Evolutionary conservation across 2,888 invertebrate genomes (phyloP).

Genomic region (Seira ritae): DNA sequence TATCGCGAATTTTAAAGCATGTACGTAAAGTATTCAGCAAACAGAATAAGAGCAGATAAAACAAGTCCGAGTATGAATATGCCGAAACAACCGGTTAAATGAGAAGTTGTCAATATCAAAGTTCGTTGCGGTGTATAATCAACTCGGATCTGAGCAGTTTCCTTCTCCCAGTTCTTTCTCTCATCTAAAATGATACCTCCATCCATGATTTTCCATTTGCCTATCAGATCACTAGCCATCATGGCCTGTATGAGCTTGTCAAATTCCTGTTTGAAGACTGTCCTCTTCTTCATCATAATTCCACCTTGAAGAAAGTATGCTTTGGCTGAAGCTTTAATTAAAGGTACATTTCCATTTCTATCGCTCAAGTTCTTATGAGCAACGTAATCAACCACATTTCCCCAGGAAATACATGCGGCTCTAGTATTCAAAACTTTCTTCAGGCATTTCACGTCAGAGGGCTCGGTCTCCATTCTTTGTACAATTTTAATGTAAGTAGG

Average conservation of each 20-base stretch:
- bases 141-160: constrained; percentile 65
- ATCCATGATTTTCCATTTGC: constrained; percentile 46
- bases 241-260: constrained; percentile 25
- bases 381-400: constrained; percentile 34
- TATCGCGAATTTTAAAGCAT: too few species aligned
- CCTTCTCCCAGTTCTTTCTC: constrained; percentile 49
- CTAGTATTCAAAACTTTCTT: constrained; percentile 12
- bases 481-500: constrained; percentile 62
- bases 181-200: constrained; percentile 23
- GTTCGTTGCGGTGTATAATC: constrained; percentile 46
- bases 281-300: constrained; percentile 33
- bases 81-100: too few species aligned
- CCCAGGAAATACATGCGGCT: constrained; percentile 57
- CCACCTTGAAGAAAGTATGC: constrained; percentile 28
- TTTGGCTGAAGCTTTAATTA: constrained; percentile 8
- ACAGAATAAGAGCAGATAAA: background rate
- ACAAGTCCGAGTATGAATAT: background rate
- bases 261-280: constrained; percentile 40
- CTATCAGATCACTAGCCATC: constrained; percentile 33
- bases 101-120: constrained; percentile 41
- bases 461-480: constrained; percentile 48
- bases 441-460: constrained; percentile 54
- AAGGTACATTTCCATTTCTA: constrained; percentile 30
- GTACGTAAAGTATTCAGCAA: background rate
- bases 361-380: constrained; percentile 51